phyloP scores from a whole-genome alignment of 2,888 invertebrate genomes.

The Lottia gigantea region DNA sequence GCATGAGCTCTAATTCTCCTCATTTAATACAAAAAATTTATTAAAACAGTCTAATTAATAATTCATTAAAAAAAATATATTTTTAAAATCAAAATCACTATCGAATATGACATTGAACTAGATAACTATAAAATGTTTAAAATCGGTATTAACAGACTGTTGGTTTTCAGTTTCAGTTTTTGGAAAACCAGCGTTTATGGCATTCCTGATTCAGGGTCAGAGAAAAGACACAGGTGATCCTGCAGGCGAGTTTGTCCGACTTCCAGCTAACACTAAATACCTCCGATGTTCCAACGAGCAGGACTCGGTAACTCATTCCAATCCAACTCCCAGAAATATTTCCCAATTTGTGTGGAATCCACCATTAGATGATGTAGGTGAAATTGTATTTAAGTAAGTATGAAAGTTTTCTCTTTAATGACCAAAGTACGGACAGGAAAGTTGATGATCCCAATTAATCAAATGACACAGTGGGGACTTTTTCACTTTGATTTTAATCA shows the following conservation, averaged over 20 bases:
- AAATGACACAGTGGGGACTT: too few relatives aligned
- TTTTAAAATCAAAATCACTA: too few relatives aligned
- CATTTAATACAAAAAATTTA: too few relatives aligned
- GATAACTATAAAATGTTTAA: too few relatives aligned
- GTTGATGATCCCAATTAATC: neutral
- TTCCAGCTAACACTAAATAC: neutral
- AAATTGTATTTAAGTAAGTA: constrained; percentile 4
- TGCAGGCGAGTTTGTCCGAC: neutral
- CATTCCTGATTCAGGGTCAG: neutral
- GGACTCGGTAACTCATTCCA: neutral
- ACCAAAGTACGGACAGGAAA: neutral
- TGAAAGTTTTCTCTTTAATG: neutral
- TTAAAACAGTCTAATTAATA: too few relatives aligned
- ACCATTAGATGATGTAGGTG: neutral
- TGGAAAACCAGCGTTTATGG: neutral
- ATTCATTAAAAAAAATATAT: too few relatives aligned
- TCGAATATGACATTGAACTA: too few relatives aligned
- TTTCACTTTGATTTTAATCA: too few relatives aligned
- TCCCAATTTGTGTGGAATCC: neutral
- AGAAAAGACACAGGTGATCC: neutral
- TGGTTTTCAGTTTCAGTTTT: neutral
- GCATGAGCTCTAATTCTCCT: too few relatives aligned
- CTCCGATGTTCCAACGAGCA: neutral
- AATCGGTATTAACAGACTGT: too few relatives aligned
- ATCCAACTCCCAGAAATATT: neutral